phyloP scores from a whole-genome alignment of 2,888 invertebrate species.

The Chaitophorus viminalis region DNA sequence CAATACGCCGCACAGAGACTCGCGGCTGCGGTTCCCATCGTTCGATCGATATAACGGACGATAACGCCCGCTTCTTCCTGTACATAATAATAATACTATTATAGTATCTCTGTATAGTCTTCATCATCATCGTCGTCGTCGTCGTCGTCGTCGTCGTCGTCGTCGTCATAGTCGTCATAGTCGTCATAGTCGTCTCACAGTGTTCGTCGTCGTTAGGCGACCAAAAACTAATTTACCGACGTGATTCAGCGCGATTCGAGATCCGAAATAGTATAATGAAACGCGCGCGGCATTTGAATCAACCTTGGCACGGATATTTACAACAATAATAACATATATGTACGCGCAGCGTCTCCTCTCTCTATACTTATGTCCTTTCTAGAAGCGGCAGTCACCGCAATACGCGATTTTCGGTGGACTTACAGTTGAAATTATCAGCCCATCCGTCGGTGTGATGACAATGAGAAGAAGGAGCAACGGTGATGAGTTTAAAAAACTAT shows the following conservation, averaged over 20 bases:
- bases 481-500: no score
- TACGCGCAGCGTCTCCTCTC: not conserved
- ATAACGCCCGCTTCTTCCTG: not conserved
- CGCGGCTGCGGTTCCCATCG: slow-evolving; percentile 45
- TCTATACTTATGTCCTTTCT: not conserved
- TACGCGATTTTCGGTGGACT: not conserved
- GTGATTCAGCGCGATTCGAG: slow-evolving; percentile 56
- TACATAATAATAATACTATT: no score
- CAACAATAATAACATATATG: not conserved
- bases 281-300: slow-evolving; percentile 49
- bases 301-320: slow-evolving; percentile 56
- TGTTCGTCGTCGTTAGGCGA: slow-evolving; percentile 17
- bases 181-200: not conserved
- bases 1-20: not conserved
- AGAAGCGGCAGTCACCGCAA: not conserved
- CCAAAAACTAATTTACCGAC: slow-evolving; percentile 59
- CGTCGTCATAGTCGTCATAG: not conserved
- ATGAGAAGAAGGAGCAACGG: no score
- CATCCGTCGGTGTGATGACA: no score
- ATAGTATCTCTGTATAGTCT: not conserved
- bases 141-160: slow-evolving; percentile 17
- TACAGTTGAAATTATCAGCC: not conserved
- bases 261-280: slow-evolving; percentile 24
- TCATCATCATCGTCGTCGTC: not conserved
- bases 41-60: slow-evolving; percentile 54